Evolutionary conservation across 2,797 vertebrate genomes (phyloP).

Genomic region (Alexandromys oeconomus): DNA sequence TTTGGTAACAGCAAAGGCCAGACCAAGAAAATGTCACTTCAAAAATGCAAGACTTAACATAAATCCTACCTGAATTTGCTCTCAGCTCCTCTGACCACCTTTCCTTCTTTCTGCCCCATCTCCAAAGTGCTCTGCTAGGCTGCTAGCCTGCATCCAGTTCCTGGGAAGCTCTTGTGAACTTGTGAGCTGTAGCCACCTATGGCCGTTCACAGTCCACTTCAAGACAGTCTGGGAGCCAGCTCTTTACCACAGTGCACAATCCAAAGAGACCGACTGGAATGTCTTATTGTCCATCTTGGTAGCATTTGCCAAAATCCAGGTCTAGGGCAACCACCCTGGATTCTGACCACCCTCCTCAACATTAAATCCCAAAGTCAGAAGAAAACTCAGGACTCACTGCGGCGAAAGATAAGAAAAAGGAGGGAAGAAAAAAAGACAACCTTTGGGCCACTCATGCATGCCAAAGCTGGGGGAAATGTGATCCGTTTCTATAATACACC

Average conservation of each 20-base stretch:
- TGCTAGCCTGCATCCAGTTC: neutral
- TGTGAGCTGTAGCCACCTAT: neutral
- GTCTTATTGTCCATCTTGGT: neutral
- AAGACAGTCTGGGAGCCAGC: neutral
- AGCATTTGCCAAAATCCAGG: neutral
- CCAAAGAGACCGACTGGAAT: neutral
- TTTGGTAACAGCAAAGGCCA: conserved; percentile 55
- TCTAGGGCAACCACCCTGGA: neutral
- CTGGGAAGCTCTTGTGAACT: neutral
- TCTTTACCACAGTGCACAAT: neutral
- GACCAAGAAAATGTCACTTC: conserved; percentile 63
- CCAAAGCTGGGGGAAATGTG: neutral
- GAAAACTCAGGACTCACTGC: neutral
- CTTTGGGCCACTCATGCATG: neutral
- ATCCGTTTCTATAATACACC: neutral
- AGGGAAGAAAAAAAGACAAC: neutral
- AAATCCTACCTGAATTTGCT: conserved; percentile 26
- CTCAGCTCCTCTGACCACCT: neutral
- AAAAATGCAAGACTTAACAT: conserved; percentile 36
- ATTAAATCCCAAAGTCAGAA: neutral
- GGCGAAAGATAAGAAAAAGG: neutral
- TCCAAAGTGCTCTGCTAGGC: neutral
- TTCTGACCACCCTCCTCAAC: neutral
- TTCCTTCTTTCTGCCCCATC: neutral
- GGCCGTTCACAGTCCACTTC: neutral